Base-by-base conservation (phyloP, 2,113 vertebrate species). In the Panthera uncia region DNA sequence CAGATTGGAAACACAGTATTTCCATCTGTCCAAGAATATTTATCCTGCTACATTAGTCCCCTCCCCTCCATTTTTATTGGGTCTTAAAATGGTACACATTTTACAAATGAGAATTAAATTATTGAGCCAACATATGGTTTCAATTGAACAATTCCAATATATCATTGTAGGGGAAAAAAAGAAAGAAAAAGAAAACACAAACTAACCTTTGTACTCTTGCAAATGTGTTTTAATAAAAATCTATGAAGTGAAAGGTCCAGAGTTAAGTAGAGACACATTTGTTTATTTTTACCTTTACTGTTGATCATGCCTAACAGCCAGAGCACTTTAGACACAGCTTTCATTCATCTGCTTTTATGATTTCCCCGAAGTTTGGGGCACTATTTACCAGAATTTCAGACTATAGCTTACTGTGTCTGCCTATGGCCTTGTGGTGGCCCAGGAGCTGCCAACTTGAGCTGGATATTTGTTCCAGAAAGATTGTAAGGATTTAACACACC, bases 311-410 rank as follows among this genome's bases (percentile, higher is more conserved):
- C 96, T 95, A 69, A 95, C 71, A 96, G 97, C 98, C 98, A 97
- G 97, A 97, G 89, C 97, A 55, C 79, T 89, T 5, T 9, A 86
- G 69, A 99, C 96, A 98, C 95, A 98, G 97, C 86, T 29, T 92
- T 98, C 98, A 98, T 99, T 98, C 98, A 99, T 82, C 76, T 98
- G 95, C 38, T 97, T 98, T 99, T 98, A 95, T 98, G 93, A 83
- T 90, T 5, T 97, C 93, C 96, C 91, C 25, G 91, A 97, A 92
- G 65, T 23, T 71, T 23, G 18, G 74, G 89, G 78, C 76, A 82
- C 66, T 88, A 74, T 94, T 55, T 97, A 97, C 87, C 87, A 94
- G 97, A 95, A 97, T 95, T 98, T 98, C 63, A 89, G 96, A 8
- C 74, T 97, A 4, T 61, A 98, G 90, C 74, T 98, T 97, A 98